Base-by-base conservation (phyloP, 2,113 vertebrate species). In the Brachirus orientalis region DNA sequence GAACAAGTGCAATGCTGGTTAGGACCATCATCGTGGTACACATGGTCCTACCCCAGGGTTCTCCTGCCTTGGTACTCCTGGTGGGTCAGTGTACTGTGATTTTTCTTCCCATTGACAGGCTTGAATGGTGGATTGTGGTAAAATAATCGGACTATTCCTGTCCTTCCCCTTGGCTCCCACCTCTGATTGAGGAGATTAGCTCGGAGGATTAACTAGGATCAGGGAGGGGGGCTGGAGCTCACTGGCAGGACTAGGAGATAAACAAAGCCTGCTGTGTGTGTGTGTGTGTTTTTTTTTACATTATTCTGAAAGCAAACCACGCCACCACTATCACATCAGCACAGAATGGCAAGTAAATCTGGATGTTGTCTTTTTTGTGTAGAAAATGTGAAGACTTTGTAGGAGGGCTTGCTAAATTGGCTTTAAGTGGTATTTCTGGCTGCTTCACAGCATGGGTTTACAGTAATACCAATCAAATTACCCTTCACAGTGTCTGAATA, bases 1-100 rank as follows among this genome's bases (percentile, higher is more conserved):
- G 46, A 43, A 87, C 28, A 54, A 84, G 47, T 1, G 85, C 91
- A n/a, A 93, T 80, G 71, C 87, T 88, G 75, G 83, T 91, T 69
- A 93, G 89, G 47, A 93, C 91, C 85, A 88, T 74, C 75, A 91
- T 72, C 0, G 92, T 93, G 56, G 92, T 92, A 54, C 93, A 93
- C 92, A 93, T 93, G 87, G 72, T 87, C 69, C 62, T 50, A 12
- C 41, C 38, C 72, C 60, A 41, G 60, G 50, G 80, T 62, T 44
- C 65, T 57, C 51, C 45, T 33, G 55, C 69, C 45, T 62, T 53
- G 57, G 59, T 71, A 46, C 58, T 9, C 47, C 44, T 41, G 40
- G 1, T n/a, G 45, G 10, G 63, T 71, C 51, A 82, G 19, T 74
- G 48, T 56, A 13, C 28, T 1, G 22, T 38, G 37, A 45, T 40